These are phyloP conservation scores for Sesia apiformis DNA, from an alignment of 2,888 invertebrate species.

Conservation along the genomic window DNA sequence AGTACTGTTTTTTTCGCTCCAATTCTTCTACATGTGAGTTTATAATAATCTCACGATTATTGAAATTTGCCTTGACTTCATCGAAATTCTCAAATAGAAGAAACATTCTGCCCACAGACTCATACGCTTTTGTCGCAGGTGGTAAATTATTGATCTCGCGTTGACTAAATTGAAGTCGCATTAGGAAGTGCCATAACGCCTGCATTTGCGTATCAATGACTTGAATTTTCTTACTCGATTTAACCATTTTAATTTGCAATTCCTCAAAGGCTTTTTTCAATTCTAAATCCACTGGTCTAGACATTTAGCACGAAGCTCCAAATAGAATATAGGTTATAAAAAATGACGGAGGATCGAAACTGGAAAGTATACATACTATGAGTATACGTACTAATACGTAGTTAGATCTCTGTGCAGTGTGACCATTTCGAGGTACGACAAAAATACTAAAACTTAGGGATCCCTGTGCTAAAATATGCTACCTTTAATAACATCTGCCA, in stretches of 20 bases:
- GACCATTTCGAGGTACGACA: no score
- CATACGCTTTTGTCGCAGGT: conserved; percentile 80
- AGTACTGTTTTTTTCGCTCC: conserved; percentile 83
- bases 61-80: conserved; percentile 77
- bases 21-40: conserved; percentile 80
- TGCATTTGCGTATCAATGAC: conserved; percentile 86
- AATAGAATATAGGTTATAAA: no score
- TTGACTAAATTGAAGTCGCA: conserved; percentile 82
- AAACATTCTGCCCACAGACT: conserved; percentile 90
- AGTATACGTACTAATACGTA: no score
- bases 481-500: no score
- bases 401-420: no score
- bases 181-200: conserved; percentile 77
- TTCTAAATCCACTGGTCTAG: conserved; percentile 73
- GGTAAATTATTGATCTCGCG: conserved; percentile 77
- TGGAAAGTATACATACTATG: no score
- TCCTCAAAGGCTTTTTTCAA: conserved; percentile 85
- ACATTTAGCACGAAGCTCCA: conserved; percentile 25
- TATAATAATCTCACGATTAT: conserved; percentile 70
- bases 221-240: conserved; percentile 85
- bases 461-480: no score
- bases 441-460: no score
- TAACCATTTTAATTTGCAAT: conserved; percentile 86
- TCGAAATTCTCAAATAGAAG: conserved; percentile 77
- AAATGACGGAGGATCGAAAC: no score